Evolutionary conservation across 2,888 invertebrate species (phyloP), one percentile per base, ranked within the genome.

Genomic region (Automeris io): DNA sequence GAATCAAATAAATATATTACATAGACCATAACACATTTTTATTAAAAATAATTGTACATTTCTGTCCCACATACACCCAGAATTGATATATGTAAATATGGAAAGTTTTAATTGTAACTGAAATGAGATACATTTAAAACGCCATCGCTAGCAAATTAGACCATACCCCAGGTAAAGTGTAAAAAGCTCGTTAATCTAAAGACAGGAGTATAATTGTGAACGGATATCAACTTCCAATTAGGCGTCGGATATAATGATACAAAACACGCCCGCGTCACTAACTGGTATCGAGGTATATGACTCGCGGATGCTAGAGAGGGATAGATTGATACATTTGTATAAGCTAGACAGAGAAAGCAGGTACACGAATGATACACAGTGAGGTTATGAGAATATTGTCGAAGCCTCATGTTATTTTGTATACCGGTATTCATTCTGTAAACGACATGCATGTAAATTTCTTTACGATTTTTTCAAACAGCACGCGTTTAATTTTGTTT

Each of bases 151-250:
- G 26, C 39, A 48, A 45, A 46, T 49, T 47, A 37, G 42, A 37
- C 49, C 44, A 26, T 3, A 41, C 7, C 26, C 39, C 43, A 45
- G 25, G 35, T 8, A 43, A 56, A 64, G 67, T 66, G 70, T 70
- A 77, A 78, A 76, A 78, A 76, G 69, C 77, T 79, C 74, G 73
- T 78, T 77, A 76, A 71, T 73, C 61, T 69, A 70, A 76, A 70
- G 68, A 74, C 66, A 50, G 63, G 60, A 49, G 62, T 69, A 72
- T 78, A 74, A 78, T 78, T 76, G 73, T 75, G 70, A 65, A 76
- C 72, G 74, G 77, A 72, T 82, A 80, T 80, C 81, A 75, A 73
- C 66, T 77, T 81, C 76, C 76, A 81, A 83, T 83, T 81, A 81
- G 73, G 71, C 62, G 57, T 58, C 58, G 54, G 63, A 57, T 70